These are phyloP conservation scores for Acinonyx jubatus DNA, from an alignment of 2,113 vertebrate genomes.

Conservation along the genomic window DNA sequence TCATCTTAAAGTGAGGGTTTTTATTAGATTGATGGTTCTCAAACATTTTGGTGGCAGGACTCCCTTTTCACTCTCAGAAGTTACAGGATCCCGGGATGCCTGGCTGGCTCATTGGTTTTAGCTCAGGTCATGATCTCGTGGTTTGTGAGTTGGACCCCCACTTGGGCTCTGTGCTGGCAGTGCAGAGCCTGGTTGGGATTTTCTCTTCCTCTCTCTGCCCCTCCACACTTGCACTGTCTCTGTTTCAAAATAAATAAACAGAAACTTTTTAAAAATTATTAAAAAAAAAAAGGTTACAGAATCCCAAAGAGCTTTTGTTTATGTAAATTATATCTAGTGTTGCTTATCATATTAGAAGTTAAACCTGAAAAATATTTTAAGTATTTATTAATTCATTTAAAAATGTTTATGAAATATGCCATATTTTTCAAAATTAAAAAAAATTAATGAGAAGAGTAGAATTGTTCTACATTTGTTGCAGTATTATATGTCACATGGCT, in stretches of 20 bases:
- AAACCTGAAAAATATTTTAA: neutral
- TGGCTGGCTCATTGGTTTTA: no score
- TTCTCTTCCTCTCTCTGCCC: no score
- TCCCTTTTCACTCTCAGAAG: neutral
- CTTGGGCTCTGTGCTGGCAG: no score
- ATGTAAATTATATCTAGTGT: neutral
- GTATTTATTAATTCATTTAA: neutral
- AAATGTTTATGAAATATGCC: neutral
- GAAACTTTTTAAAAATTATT: no score
- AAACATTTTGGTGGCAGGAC: neutral
- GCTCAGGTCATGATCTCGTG: no score
- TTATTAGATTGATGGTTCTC: constrained; percentile 11
- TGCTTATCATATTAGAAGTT: neutral
- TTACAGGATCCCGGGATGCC: neutral
- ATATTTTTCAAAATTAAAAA: neutral
- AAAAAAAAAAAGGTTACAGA: neutral
- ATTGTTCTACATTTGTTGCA: constrained; percentile 15
- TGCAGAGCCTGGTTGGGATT: no score
- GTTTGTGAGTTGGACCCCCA: no score
- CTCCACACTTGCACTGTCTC: no score
- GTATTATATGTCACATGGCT: neutral
- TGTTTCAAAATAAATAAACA: no score
- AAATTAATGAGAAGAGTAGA: neutral
- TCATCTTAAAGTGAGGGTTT: neutral
- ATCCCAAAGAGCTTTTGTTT: neutral